phyloP scores from a whole-genome alignment of 2,888 invertebrate genomes.

The Eupithecia centaureata region DNA sequence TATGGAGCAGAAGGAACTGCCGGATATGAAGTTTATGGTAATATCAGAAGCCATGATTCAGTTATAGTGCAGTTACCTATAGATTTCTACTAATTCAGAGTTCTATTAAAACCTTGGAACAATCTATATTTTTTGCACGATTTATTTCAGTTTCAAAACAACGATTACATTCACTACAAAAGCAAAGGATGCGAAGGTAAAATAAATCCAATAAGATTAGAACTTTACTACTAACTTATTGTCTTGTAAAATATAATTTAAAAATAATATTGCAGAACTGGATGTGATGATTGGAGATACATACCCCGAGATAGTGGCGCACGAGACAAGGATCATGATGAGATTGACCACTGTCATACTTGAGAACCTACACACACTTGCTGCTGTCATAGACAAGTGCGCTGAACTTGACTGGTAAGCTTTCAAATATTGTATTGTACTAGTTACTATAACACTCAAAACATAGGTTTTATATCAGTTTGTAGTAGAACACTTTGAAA shows the following conservation, averaged over 20 bases:
- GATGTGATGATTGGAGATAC: conserved; percentile 91
- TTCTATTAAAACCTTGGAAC: too few species aligned
- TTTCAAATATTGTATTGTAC: too few species aligned
- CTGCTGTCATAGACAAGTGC: conserved; percentile 83
- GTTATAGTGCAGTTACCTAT: background rate
- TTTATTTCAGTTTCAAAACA: conserved; percentile 84
- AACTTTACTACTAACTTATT: background rate
- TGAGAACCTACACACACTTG: conserved; percentile 82
- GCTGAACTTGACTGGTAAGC: conserved; percentile 70
- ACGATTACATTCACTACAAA: conserved; percentile 88
- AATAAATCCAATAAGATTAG: background rate
- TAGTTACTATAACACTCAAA: too few species aligned
- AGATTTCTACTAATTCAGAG: background rate
- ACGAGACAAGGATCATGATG: conserved; percentile 91
- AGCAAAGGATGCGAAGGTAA: conserved; percentile 86
- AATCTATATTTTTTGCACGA: background rate
- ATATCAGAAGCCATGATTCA: conserved; percentile 15
- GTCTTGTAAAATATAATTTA: background rate
- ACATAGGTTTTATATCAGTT: too few species aligned
- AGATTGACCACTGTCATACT: conserved; percentile 86
- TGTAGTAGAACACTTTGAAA: too few species aligned
- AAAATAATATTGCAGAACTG: conserved; percentile 80
- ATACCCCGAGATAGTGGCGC: conserved; percentile 90
- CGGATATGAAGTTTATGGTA: conserved; percentile 89
- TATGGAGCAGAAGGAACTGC: conserved; percentile 83